phyloP scores from a whole-genome alignment of 2,888 invertebrate genomes.

The Agriopis leucophaearia region DNA sequence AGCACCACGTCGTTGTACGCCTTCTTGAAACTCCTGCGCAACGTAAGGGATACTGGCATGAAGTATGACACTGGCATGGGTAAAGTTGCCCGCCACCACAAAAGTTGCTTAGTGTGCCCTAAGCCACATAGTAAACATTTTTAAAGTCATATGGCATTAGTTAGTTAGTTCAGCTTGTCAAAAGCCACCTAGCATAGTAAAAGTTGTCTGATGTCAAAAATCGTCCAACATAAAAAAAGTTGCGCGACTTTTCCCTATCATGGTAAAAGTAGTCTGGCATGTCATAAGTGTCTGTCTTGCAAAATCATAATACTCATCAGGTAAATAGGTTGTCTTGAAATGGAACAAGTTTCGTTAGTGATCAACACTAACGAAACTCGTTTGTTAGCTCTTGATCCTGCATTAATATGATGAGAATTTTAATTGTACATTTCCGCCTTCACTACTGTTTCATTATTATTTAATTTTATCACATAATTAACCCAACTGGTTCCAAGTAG shows the following conservation, averaged over 20 bases:
- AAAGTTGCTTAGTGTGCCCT: too few species aligned
- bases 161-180: not conserved
- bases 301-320: too few species aligned
- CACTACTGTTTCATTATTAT: not conserved
- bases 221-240: not conserved
- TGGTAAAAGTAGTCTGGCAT: not conserved
- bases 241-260: not conserved
- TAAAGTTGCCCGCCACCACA: too few species aligned
- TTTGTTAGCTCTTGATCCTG: not conserved
- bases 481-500: too few species aligned
- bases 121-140: not conserved
- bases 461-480: too few species aligned
- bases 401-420: not conserved
- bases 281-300: not conserved
- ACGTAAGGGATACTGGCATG: too few species aligned
- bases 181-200: not conserved
- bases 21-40: slow-evolving; percentile 95
- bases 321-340: not conserved
- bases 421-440: not conserved
- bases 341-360: not conserved
- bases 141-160: not conserved
- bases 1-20: slow-evolving; percentile 98
- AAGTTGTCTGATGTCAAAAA: too few species aligned
- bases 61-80: too few species aligned
- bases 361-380: too few species aligned